Percentiles rank a stretch among this genome's conserved stretches.
Evolutionary conservation across 2,797 vertebrate genomes (phyloP).

Genomic region (Anomalospiza imberbis): DNA sequence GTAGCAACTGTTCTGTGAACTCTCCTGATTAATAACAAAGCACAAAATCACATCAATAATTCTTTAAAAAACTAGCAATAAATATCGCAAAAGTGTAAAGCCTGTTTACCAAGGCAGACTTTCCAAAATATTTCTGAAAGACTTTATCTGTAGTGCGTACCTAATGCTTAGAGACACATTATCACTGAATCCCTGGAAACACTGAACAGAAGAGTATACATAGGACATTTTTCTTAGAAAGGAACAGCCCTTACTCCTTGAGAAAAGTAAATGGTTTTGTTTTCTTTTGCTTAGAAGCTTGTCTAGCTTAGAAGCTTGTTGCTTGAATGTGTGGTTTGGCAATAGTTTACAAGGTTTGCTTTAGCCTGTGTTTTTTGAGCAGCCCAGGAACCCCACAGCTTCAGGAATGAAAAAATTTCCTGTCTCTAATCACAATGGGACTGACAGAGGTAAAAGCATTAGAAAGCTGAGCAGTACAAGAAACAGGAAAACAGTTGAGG

Average conservation of each 20-base stretch:
- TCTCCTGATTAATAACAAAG: not conserved
- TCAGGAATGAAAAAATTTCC: not conserved
- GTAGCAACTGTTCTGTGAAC: not conserved
- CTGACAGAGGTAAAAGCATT: not conserved
- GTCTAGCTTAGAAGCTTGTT: not conserved
- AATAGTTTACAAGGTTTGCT: not conserved
- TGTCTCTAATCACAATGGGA: not conserved
- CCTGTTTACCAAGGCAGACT: not conserved
- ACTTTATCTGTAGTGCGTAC: not conserved
- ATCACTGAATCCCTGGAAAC: not conserved
- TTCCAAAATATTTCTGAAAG: not conserved
- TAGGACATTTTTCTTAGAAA: not conserved
- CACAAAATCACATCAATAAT: not conserved
- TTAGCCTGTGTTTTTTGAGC: not conserved
- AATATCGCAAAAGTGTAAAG: not conserved
- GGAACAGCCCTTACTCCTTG: not conserved
- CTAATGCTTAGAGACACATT: not conserved
- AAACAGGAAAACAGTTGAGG: not conserved
- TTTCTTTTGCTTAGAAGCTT: not conserved
- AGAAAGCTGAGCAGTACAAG: not conserved
- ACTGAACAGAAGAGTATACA: not conserved
- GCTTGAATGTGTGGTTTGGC: not conserved
- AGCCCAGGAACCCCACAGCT: not conserved
- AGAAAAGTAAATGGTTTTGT: not conserved
- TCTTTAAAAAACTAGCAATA: not conserved